Conservation (phyloP, 2,113 vertebrate genomes). For the Plectropomus leopardus region DNA sequence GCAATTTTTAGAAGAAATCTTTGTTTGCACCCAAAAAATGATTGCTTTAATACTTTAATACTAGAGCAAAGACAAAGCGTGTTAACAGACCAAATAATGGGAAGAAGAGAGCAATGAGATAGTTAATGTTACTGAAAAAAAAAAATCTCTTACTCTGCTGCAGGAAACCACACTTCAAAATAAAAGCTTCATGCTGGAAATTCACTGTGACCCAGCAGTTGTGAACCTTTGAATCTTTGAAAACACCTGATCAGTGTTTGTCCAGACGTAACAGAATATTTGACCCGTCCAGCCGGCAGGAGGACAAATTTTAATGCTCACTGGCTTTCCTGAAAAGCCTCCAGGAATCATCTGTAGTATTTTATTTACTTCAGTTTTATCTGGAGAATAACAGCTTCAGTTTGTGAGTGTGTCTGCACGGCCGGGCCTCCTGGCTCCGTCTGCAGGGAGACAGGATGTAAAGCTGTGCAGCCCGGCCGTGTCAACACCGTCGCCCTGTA, state of each 20-base stretch:
- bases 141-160: too few relatives aligned
- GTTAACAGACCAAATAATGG: too few relatives aligned
- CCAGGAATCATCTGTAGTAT: not conserved
- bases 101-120: too few relatives aligned
- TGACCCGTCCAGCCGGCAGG: slow-evolving; percentile 9
- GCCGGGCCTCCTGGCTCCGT: not conserved
- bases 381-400: slow-evolving; percentile 9
- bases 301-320: not conserved
- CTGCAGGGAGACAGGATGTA: not conserved
- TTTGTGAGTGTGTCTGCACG: not conserved
- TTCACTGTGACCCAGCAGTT: too few relatives aligned
- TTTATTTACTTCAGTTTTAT: slow-evolving; percentile 15
- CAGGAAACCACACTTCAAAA: too few relatives aligned
- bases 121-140: too few relatives aligned
- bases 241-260: not conserved
- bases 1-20: too few relatives aligned
- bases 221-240: not conserved
- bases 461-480: slow-evolving; percentile 10
- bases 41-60: too few relatives aligned
- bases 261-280: not conserved
- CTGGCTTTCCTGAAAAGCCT: slow-evolving; percentile 15
- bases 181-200: too few relatives aligned
- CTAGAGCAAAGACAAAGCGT: too few relatives aligned
- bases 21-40: too few relatives aligned
- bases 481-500: slow-evolving; percentile 49